Conservation (phyloP, 2,888 invertebrate genomes). For the Amiota minor region DNA sequence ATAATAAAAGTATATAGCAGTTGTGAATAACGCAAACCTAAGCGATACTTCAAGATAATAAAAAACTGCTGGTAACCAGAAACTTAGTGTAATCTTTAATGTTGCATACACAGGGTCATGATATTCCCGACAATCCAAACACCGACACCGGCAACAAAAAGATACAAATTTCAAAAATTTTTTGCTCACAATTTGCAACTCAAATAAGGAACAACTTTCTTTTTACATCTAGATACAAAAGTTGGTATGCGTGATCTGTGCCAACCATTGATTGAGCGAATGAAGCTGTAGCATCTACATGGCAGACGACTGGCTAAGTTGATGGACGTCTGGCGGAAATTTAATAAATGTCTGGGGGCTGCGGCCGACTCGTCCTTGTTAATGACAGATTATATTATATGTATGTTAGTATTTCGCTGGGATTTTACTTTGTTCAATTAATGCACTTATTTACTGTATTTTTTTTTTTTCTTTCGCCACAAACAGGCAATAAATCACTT, state of each 20-base stretch:
- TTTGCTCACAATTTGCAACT: slow-evolving; percentile 19
- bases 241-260: not conserved
- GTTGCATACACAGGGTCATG: no score
- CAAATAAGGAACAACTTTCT: slow-evolving; percentile 5
- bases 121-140: not conserved
- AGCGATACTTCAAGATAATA: not conserved
- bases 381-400: slow-evolving; percentile 19
- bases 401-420: not conserved
- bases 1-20: no score
- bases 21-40: not conserved
- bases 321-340: not conserved
- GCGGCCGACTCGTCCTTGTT: not conserved
- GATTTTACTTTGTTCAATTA: slow-evolving; percentile 6
- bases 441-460: slow-evolving; percentile 18
- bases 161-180: slow-evolving; percentile 16
- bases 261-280: slow-evolving; percentile 15
- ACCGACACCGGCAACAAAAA: not conserved
- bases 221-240: not conserved
- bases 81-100: not conserved
- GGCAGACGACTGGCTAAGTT: not conserved
- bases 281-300: not conserved
- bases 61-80: not conserved
- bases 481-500: slow-evolving; percentile 48
- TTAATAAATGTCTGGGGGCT: not conserved
- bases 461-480: slow-evolving; percentile 16